Conservation (phyloP, 2,113 vertebrate species). For the Mus spicilegus region DNA sequence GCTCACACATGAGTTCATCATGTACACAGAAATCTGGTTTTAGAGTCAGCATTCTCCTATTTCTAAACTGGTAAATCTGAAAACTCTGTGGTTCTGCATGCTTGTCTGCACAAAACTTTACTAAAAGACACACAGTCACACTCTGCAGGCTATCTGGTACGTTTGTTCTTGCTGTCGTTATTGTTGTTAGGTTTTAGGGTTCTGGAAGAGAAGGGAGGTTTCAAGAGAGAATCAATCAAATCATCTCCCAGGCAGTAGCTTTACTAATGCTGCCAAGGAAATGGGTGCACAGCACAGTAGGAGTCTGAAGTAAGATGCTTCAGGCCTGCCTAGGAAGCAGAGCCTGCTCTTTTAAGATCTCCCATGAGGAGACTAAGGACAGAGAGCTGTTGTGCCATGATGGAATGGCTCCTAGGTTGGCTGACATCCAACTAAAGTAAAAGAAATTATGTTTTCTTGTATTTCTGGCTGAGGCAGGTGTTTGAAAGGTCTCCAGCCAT, state of each 20-base stretch:
- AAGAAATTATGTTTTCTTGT: neutral
- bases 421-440: neutral
- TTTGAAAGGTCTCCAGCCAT: neutral
- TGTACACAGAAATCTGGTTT: neutral
- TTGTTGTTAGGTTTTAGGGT: neutral
- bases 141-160: neutral
- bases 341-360: neutral
- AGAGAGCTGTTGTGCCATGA: neutral
- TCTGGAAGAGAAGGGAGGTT: neutral
- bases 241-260: neutral
- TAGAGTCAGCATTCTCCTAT: neutral
- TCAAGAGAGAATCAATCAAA: no score
- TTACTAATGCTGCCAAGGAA: neutral
- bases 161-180: neutral
- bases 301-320: neutral
- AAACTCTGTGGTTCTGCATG: no score
- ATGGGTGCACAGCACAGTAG: no score
- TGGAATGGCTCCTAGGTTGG: neutral
- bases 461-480: neutral
- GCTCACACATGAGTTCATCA: neutral
- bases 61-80: neutral
- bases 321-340: neutral
- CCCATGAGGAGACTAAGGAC: neutral
- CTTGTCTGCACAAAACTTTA: neutral
- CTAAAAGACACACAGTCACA: no score